A percentile compares a stretch with the other conserved stretches of the same genome.
These are phyloP conservation scores for Pammene fasciana DNA, from an alignment of 2,888 invertebrate genomes.

Conservation along the genomic window DNA sequence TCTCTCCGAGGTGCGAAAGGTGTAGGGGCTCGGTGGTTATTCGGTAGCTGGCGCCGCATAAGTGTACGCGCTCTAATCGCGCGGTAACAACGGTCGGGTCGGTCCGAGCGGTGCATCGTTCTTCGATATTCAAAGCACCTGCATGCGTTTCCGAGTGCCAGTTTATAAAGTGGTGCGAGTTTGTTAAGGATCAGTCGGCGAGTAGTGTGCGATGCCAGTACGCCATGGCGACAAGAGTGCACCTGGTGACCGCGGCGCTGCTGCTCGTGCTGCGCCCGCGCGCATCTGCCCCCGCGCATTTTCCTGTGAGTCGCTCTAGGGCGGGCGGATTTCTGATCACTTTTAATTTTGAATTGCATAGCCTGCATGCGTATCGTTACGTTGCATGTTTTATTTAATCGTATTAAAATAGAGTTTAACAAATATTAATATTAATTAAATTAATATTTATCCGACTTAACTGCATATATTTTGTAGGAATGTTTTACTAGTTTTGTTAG, in stretches of 20 bases:
- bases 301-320: constrained; percentile 77
- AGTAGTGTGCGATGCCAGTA: constrained; percentile 64
- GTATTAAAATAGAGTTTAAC: neutral
- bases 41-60: constrained; percentile 80
- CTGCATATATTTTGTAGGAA: too few relatives aligned
- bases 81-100: constrained; percentile 55
- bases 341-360: neutral
- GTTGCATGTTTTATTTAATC: neutral
- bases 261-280: constrained; percentile 74
- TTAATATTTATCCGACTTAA: too few relatives aligned
- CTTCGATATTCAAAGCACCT: constrained; percentile 79
- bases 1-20: constrained; percentile 83
- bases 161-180: constrained; percentile 70
- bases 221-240: constrained; percentile 64
- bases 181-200: constrained; percentile 39
- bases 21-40: constrained; percentile 79
- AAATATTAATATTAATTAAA: too few relatives aligned
- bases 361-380: neutral
- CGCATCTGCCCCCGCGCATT: constrained; percentile 73
- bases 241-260: constrained; percentile 66
- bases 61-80: constrained; percentile 79
- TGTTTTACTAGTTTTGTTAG: too few relatives aligned
- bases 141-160: constrained; percentile 66
- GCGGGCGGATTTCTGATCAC: constrained; percentile 63
- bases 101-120: constrained; percentile 62